These are phyloP conservation scores for Nephotettix cincticeps DNA, from an alignment of 1,140 invertebrate genomes.

Conservation along the genomic window DNA sequence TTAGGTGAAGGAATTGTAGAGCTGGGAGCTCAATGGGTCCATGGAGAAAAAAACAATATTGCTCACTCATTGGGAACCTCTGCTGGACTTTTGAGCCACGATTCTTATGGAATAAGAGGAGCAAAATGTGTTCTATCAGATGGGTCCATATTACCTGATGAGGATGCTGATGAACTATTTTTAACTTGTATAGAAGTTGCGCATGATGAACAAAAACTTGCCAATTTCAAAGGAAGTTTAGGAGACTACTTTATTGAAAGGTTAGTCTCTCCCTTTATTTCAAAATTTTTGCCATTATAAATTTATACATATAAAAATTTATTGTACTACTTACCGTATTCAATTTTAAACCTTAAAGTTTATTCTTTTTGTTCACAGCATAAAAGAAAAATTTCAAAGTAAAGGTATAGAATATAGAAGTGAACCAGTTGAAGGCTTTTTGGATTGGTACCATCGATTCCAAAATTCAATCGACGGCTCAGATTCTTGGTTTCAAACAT, in stretches of 20 bases:
- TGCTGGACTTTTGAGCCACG: constrained; percentile 43
- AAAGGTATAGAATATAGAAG: not conserved
- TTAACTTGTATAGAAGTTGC: constrained; percentile 40
- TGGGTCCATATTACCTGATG: constrained; percentile 44
- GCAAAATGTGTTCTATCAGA: constrained; percentile 43
- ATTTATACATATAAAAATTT: too few relatives aligned
- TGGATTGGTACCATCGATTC: constrained; percentile 44
- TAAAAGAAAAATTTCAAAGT: constrained; percentile 5
- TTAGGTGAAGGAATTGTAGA: constrained; percentile 62
- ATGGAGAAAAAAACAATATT: constrained; percentile 71
- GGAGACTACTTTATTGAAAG: constrained; percentile 51
- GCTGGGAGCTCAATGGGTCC: constrained; percentile 82
- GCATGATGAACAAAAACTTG: constrained; percentile 44
- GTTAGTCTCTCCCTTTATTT: constrained; percentile 38
- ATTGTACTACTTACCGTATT: too few relatives aligned
- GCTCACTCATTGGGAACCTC: constrained; percentile 64
- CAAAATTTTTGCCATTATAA: too few relatives aligned
- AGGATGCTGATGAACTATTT: constrained; percentile 44
- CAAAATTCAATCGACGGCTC: constrained; percentile 53
- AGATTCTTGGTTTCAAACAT: constrained; percentile 60
- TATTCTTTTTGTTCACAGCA: not conserved
- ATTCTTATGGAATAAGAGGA: constrained; percentile 31
- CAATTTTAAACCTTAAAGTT: too few relatives aligned
- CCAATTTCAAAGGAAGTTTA: constrained; percentile 47
- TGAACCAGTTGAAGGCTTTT: constrained; percentile 24